phyloP scores from a whole-genome alignment of 2,888 invertebrate genomes.

The Tricholauxania praeusta region DNA sequence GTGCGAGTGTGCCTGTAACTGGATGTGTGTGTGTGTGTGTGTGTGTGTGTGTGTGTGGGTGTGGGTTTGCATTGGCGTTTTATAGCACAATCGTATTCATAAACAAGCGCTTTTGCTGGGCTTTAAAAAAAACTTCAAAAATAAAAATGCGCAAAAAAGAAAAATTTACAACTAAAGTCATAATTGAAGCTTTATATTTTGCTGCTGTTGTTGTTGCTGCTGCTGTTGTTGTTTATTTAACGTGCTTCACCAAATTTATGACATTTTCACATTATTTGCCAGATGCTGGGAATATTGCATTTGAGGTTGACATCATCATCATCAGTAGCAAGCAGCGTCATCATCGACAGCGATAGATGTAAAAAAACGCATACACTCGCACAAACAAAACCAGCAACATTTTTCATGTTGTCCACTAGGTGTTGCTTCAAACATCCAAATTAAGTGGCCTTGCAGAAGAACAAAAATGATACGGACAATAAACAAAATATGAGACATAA shows the following conservation, averaged over 20 bases:
- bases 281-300: slow-evolving; percentile 5
- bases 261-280: slow-evolving; percentile 11
- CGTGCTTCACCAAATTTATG: slow-evolving; percentile 5
- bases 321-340: too few relatives aligned
- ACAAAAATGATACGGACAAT: too few relatives aligned
- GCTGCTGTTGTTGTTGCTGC: background rate
- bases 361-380: background rate
- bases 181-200: slow-evolving; percentile 12
- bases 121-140: background rate
- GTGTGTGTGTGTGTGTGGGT: too few relatives aligned
- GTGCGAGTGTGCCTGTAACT: background rate
- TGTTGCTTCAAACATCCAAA: background rate
- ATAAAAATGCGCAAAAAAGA: background rate
- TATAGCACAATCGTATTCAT: background rate
- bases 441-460: too few relatives aligned
- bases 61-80: background rate
- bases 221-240: too few relatives aligned
- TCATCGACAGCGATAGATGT: background rate
- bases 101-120: background rate
- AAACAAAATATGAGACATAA: too few relatives aligned
- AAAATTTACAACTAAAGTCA: background rate
- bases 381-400: background rate
- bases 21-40: too few relatives aligned
- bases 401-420: background rate
- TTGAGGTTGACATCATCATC: background rate